These are phyloP conservation scores for Nephrotoma appendiculata DNA, from an alignment of 2,888 invertebrate species.

Conservation along the genomic window DNA sequence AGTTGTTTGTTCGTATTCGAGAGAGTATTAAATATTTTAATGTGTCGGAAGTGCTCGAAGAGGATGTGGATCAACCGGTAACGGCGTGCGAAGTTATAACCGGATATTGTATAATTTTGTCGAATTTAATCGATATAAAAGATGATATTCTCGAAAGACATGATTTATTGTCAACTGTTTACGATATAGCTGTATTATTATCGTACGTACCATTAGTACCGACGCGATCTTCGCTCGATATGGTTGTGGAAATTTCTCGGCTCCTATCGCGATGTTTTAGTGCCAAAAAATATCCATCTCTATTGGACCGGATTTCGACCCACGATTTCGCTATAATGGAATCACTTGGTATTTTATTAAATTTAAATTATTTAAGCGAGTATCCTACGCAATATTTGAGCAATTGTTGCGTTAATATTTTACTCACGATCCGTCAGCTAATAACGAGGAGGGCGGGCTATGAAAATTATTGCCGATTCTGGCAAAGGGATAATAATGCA, in stretches of 20 bases:
- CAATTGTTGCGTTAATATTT: background rate
- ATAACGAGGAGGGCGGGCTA: background rate
- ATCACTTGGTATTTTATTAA: slow-evolving; percentile 9
- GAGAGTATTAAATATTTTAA: slow-evolving; percentile 11
- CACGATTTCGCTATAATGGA: slow-evolving; percentile 20
- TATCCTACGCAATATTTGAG: background rate
- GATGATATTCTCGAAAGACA: background rate
- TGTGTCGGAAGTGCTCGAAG: slow-evolving; percentile 5
- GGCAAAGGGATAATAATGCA: background rate
- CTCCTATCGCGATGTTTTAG: slow-evolving; percentile 21
- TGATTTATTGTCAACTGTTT: background rate
- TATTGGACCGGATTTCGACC: slow-evolving; percentile 21
- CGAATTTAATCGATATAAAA: slow-evolving; percentile 10
- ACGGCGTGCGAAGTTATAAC: slow-evolving; percentile 11
- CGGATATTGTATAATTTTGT: slow-evolving; percentile 12
- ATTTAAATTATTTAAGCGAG: background rate
- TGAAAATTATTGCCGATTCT: background rate
- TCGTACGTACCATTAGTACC: slow-evolving; percentile 21
- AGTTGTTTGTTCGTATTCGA: slow-evolving; percentile 8
- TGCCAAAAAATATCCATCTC: slow-evolving; percentile 15
- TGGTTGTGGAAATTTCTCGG: slow-evolving; percentile 24
- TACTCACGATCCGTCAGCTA: background rate
- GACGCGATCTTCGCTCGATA: slow-evolving; percentile 11
- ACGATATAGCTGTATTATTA: background rate
- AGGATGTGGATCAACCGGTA: background rate